Evolutionary conservation across 1,140 invertebrate genomes (phyloP).

Genomic region (Microplitis demolitor): DNA sequence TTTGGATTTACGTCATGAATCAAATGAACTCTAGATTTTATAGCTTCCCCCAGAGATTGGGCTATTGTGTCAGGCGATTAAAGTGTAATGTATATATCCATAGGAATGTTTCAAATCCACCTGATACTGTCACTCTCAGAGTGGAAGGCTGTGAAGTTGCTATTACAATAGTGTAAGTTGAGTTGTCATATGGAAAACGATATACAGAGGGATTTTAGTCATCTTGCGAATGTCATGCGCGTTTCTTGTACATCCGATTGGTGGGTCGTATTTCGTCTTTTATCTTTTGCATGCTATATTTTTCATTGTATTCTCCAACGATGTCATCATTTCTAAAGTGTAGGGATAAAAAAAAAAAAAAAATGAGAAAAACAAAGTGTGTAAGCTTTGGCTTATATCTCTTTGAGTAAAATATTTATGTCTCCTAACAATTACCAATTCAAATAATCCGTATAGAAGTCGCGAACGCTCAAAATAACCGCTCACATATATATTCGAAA

Average conservation of each 20-base stretch:
- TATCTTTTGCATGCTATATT: not conserved
- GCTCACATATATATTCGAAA: no score
- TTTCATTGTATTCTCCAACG: not conserved
- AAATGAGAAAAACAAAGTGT: no score
- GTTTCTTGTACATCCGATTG: constrained; percentile 25
- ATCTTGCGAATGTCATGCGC: constrained; percentile 12
- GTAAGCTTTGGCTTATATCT: no score
- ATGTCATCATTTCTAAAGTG: not conserved
- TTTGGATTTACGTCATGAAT: not conserved
- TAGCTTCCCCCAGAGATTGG: not conserved
- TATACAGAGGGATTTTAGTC: constrained; percentile 14
- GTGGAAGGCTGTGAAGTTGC: not conserved
- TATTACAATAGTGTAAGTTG: not conserved
- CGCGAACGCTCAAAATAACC: no score
- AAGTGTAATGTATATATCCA: constrained; percentile 16
- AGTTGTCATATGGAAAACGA: not conserved
- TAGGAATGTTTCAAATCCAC: constrained; percentile 7
- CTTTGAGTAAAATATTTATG: no score
- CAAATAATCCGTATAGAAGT: no score
- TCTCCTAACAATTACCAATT: no score
- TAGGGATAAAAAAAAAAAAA: not conserved
- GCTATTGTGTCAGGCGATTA: constrained; percentile 1
- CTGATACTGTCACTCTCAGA: not conserved
- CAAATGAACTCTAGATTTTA: not conserved
- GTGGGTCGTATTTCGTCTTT: constrained; percentile 5